These are phyloP conservation scores for Rhagonycha lutea DNA, from an alignment of 2,888 invertebrate species.

Conservation along the genomic window DNA sequence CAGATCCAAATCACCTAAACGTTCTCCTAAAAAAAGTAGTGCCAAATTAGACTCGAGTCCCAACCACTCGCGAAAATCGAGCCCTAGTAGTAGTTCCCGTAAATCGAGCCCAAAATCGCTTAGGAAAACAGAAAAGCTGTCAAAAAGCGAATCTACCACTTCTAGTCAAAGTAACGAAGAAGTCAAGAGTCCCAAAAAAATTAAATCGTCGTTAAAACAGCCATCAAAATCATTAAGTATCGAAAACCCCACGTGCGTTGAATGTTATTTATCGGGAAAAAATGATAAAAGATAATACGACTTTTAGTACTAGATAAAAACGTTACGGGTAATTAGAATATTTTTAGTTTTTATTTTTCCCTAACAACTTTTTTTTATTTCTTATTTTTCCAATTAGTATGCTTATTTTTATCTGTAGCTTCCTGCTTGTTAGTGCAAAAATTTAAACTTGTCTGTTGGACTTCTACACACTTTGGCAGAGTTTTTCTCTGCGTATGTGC, in stretches of 20 bases:
- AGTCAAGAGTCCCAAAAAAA: slow-evolving; percentile 44
- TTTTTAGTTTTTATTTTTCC: slow-evolving; percentile 28
- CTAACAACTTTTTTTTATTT: slow-evolving; percentile 21
- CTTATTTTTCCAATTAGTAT: slow-evolving; percentile 4
- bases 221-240: slow-evolving; percentile 63
- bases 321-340: slow-evolving; percentile 21
- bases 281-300: slow-evolving; percentile 53
- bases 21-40: slow-evolving; percentile 44
- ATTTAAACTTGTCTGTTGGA: slow-evolving; percentile 52
- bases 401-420: slow-evolving; percentile 41
- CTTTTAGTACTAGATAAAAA: slow-evolving; percentile 6
- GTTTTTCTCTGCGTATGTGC: slow-evolving; percentile 26
- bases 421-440: slow-evolving; percentile 39
- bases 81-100: slow-evolving; percentile 35
- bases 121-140: slow-evolving; percentile 27
- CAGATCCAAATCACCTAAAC: slow-evolving; percentile 44
- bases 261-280: slow-evolving; percentile 71
- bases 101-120: slow-evolving; percentile 34
- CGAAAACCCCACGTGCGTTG: slow-evolving; percentile 74
- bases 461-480: slow-evolving; percentile 47
- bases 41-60: slow-evolving; percentile 40
- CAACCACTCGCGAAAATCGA: slow-evolving; percentile 45
- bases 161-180: slow-evolving; percentile 21
- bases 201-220: slow-evolving; percentile 52
- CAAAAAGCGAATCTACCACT: slow-evolving; percentile 8